Base-by-base conservation (phyloP, 2,888 invertebrate species). In the Tetramorium bicarinatum region DNA sequence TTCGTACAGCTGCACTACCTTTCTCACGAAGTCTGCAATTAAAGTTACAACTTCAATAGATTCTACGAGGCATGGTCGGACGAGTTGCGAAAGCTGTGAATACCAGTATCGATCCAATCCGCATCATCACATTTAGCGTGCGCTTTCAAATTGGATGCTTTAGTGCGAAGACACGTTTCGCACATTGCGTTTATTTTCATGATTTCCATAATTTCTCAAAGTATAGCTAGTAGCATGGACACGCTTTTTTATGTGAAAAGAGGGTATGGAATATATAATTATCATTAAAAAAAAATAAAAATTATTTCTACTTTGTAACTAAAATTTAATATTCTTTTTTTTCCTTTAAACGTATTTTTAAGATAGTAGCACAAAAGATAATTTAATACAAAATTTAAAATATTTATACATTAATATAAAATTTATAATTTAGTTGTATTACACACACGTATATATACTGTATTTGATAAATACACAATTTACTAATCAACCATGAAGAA, bases 1-100 rank as follows among this genome's bases (percentile, higher is more conserved):
- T 93, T 98, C 98, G 91, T 97, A 98, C 61, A 98, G 95, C 93
- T 98, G 98, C 72, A 98, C 97, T 6, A 97, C 96, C 95, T 98
- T 98, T 92, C 96, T 96, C 77, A 97, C 96, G 92, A 97, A 98
- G 80, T 96, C 97, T 97, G 95, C 7, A 95, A 95, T 82, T 18
- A 69, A 29, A 77, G 3, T 25, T 41, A 54, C 4, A 44, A 13
- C 18, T 61, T 84, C 67, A 62, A 83, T 52, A n/a, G 38, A 74
- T 29, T 69, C 71, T 8, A n/a, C 29, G 34, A 56, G n/a, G 44
- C 18, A 47, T 49, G 13, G 18, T 69, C 18, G 15, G 21, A 62
- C 21, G 38, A 38, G 49, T 44, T 74, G 21, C 15, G 13, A 11
- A 64, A 76, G 21, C 38, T 38, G 13, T 38, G 49, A 49, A 52